Evolutionary conservation across 2,113 vertebrate species (phyloP), one percentile per base, ranked within the genome.

Genomic region (Cynopterus brachyotis): DNA sequence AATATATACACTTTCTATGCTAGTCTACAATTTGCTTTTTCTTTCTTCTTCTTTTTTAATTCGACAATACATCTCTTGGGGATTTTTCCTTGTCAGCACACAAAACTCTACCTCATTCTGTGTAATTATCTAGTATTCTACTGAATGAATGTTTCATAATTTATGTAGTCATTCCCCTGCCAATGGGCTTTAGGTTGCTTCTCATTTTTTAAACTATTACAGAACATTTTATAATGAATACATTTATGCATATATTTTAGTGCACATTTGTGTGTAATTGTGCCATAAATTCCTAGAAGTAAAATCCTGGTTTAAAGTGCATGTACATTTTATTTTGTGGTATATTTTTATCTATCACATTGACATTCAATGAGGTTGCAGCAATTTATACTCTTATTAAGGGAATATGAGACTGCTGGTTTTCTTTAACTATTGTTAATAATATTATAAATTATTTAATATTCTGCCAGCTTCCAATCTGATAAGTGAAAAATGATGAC

Each of bases 71-170:
- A 90, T 87, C 45, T 84, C 84, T 47, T 72, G 26, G 42, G 75
- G 30, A 94, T 22, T 88, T 84, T 96, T 80, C 57, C 40, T 80
- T 76, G 59, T 96, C 91, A 96, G 91, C 50, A 90, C 45, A 87
- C 40, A 87, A 45, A 87, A 26, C n/a, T 75, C 35, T 82, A 45
- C 28, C 67, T 90, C 75, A 92, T 87, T 90, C 53, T 95, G 47
- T 42, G 30, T 96, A 94, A 96, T 97, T 97, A 96, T 88, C 88
- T 84, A 66, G 32, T n/a, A 62, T 89, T 95, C 45, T 81, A 66
- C 20, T 67, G 70, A 96, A 75, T 75, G 10, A 30, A 30, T 85
- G 45, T 76, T 88, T 80, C 76, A 95, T 96, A 97, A 95, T 95
- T 97, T 85, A 97, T 94, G 37, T 76, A 90, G 70, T 35, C 59